Percentiles rank a stretch among this genome's conserved stretches.
Conservation (phyloP, 2,888 invertebrate genomes). For the Pyrrhia umbra region DNA sequence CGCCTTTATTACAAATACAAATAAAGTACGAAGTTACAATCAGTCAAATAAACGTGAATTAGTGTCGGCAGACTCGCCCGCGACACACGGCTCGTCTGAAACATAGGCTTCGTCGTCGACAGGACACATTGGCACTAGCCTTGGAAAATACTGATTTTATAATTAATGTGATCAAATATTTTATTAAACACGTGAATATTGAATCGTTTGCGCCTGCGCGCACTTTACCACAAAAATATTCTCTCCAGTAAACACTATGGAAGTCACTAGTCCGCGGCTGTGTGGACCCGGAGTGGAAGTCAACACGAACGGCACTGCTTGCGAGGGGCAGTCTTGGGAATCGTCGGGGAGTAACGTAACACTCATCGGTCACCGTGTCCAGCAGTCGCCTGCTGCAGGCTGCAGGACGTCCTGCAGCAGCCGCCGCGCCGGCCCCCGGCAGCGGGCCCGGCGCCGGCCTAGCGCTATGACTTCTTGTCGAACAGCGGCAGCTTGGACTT, state of each 20-base stretch:
- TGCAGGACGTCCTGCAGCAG: background rate
- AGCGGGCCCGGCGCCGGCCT: constrained; percentile 22
- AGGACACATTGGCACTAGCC: constrained; percentile 49
- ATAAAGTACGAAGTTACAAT: constrained; percentile 70
- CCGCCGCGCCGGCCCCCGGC: background rate
- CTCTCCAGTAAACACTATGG: constrained; percentile 52
- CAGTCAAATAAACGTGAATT: constrained; percentile 64
- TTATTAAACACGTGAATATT: constrained; percentile 33
- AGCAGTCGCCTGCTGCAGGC: background rate
- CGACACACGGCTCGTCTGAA: constrained; percentile 22
- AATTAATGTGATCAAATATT: constrained; percentile 46
- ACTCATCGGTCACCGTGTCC: constrained; percentile 1
- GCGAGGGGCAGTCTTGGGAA: background rate
- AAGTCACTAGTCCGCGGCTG: constrained; percentile 42
- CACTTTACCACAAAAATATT: constrained; percentile 43
- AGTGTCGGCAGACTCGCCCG: constrained; percentile 32
- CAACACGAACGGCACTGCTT: constrained; percentile 15
- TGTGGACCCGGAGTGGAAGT: constrained; percentile 4
- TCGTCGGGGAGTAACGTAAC: background rate
- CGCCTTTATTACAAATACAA: constrained; percentile 49
- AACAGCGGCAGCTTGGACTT: constrained; percentile 96
- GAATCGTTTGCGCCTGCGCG: constrained; percentile 20
- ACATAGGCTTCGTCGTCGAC: constrained; percentile 19
- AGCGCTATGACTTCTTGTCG: constrained; percentile 90
- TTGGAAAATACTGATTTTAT: constrained; percentile 53